Base-by-base conservation (phyloP, 64 coral and sea anemone species). In the Anthopleura sola region DNA sequence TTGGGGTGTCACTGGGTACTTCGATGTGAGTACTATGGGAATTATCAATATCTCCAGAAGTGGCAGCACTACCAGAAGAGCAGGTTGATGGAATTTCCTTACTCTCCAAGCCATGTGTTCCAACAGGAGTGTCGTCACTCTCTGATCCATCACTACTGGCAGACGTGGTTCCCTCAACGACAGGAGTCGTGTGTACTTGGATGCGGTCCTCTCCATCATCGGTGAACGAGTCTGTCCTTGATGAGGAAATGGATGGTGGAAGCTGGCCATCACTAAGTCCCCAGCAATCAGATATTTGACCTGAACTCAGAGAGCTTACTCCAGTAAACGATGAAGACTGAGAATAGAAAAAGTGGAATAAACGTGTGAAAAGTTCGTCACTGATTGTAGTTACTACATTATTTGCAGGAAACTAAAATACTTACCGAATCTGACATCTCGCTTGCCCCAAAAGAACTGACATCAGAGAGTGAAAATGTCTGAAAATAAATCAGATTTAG, bases 201-300 rank as follows among this genome's bases (percentile, higher is more conserved):
- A 13, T 20, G n/a, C 17, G 26, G n/a, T 71, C 66, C 66, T 36
- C 29, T 32, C 13, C 66, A 32, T 71, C 66, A 71, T n/a, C 28
- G 4, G 66, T 26, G 21, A 62, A 28, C 28, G 14, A 15, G 31
- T 71, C 29, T 71, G 66, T 71, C 10, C 4, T 34, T 71, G 66
- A 16, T 34, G 66, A 71, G n/a, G 66, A 34, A 33, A 71, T 7
- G 14, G 66, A 71, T 71, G 66, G 66, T 71, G 26, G 66, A 71
- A 71, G 66, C 66, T 71, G 29, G 29, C 66, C n/a, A 71, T 71
- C 66, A 71, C 66, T 71, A 12, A 62, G 58, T 62, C 58, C 58
- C 58, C 58, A 62, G 21, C 58, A 62, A 62, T 62, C 58, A 62
- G 58, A 62, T 14, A 62, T 11, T 14, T 62, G 21, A 9, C 58